Base-by-base conservation (phyloP, 2,888 invertebrate genomes). In the Cephus pulcher region DNA sequence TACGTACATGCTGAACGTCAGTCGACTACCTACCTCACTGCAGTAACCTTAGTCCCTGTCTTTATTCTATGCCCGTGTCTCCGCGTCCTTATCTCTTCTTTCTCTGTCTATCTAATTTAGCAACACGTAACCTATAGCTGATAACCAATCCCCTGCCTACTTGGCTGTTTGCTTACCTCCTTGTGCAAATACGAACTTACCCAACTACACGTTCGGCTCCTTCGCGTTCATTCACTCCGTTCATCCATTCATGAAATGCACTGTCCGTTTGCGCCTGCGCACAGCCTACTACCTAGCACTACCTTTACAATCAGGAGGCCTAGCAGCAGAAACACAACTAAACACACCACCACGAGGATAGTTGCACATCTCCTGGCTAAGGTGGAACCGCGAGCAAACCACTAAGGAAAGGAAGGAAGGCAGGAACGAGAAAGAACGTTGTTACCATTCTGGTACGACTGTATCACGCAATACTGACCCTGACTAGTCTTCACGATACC, bases 201-300 rank as follows among this genome's bases (percentile, higher is more conserved):
- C 23, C 56, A 56, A 56, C 56, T 56, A 56, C 23, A 56, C 23
- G 56, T 56, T 56, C 56, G 9, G 6, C 56, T 56, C 56, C 2
- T 56, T 37, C 69, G 68, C 78, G 32, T 78, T 78, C 75, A 40
- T 78, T 78, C 75, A 85, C 85, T 82, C 81, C 84, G 84, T 84
- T 86, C 84, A 84, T 83, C 86, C 88, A 88, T 88, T 88, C 88
- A 88, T 87, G 84, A 88, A 88, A 85, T 84, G 84, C 85, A 85
- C 82, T 83, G 75, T 35, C 75, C 76, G 82, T 80, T 76, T 79
- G 75, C 78, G 84, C 85, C 85, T 87, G 84, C 83, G 85, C 82
- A 79, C 79, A 23, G 56, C 9, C 56, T 56, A 56, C 56, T 56
- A 56, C 56, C 56, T 56, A 56, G 56, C 56, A 2, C 56, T 56